Percentiles rank a stretch among this genome's conserved stretches.
Evolutionary conservation across 2,113 vertebrate species (phyloP).

Genomic region (Corythaeola cristata): DNA sequence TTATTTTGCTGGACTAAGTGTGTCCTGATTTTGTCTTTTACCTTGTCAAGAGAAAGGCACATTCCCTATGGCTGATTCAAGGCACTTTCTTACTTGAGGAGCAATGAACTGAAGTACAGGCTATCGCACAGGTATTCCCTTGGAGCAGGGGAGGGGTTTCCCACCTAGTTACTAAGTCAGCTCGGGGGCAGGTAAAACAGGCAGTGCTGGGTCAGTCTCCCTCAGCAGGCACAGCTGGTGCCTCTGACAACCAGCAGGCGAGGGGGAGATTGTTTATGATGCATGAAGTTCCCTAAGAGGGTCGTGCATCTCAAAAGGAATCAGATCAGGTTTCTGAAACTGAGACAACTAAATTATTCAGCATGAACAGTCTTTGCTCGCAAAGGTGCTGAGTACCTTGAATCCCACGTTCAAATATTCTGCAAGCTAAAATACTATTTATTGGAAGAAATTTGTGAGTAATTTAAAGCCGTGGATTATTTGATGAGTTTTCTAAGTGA

Average conservation of each 20-base stretch:
- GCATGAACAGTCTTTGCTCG: not conserved
- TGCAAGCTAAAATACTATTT: not conserved
- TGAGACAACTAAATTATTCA: conserved; percentile 20
- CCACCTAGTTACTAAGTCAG: not conserved
- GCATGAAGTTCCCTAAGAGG: not conserved
- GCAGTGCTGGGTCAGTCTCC: not conserved
- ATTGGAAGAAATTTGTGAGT: not conserved
- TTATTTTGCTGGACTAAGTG: not conserved
- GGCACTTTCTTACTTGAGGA: not conserved
- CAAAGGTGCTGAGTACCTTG: not conserved
- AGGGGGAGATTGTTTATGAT: not conserved
- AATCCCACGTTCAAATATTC: not conserved
- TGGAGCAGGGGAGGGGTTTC: not conserved
- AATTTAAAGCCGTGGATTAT: not conserved
- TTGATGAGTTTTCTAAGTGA: not conserved
- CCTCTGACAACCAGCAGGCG: not conserved
- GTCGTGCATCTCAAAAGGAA: not conserved
- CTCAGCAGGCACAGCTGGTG: not conserved
- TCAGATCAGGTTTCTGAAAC: not conserved
- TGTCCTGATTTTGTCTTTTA: not conserved
- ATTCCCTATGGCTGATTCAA: not conserved
- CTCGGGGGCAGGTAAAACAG: not conserved
- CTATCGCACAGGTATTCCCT: not conserved
- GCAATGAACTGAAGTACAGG: not conserved
- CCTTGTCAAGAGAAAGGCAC: not conserved